These are phyloP conservation scores for Miniopterus natalensis DNA, from an alignment of 2,113 vertebrate genomes.

Conservation along the genomic window DNA sequence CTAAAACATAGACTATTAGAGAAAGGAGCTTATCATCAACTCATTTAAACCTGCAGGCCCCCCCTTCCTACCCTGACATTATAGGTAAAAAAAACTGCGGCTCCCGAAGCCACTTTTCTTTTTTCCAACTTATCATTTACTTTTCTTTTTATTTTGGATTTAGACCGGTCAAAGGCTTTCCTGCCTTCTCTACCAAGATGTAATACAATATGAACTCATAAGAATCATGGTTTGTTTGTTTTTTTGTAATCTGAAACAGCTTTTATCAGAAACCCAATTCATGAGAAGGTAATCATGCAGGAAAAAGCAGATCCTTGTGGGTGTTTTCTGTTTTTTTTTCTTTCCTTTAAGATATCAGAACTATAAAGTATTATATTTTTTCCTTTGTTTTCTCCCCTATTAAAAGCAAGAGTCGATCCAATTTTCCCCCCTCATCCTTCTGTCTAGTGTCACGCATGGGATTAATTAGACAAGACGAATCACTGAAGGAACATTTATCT, in stretches of 20 bases:
- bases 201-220: slow-evolving; percentile 63
- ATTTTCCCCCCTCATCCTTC: slow-evolving; percentile 77
- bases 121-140: slow-evolving; percentile 1
- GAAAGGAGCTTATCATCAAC: not conserved
- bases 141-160: slow-evolving; percentile 70
- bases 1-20: not conserved
- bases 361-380: not conserved
- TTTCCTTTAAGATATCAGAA: slow-evolving; percentile 50
- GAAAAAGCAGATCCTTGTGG: slow-evolving; percentile 61
- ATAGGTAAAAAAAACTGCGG: not conserved
- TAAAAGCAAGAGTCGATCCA: slow-evolving; percentile 82
- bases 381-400: slow-evolving; percentile 55
- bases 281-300: slow-evolving; percentile 61
- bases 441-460: slow-evolving; percentile 83
- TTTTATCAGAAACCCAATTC: slow-evolving; percentile 77
- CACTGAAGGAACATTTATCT: slow-evolving; percentile 76
- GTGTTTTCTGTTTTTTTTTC: not conserved
- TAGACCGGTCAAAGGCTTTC: slow-evolving; percentile 35
- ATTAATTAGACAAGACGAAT: slow-evolving; percentile 88
- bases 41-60: not conserved
- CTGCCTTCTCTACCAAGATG: slow-evolving; percentile 60
- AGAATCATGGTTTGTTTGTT: slow-evolving; percentile 63
- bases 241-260: slow-evolving; percentile 79
- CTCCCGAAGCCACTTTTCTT: not conserved
- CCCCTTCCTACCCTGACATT: not conserved